phyloP scores from a whole-genome alignment of 2,797 vertebrate species.

The Nothura maculosa region DNA sequence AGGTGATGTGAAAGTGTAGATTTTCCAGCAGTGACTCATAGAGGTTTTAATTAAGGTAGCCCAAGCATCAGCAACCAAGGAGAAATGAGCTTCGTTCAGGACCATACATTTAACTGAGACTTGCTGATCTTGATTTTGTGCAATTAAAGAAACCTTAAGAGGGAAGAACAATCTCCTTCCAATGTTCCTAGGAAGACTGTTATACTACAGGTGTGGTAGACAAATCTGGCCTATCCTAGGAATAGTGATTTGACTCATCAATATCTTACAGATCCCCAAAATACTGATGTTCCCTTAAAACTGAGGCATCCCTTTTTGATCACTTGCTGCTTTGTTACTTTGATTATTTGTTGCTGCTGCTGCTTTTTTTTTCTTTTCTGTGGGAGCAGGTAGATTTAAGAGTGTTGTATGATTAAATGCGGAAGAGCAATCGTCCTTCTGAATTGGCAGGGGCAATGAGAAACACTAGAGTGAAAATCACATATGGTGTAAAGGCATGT shows the following conservation, averaged over 20 bases:
- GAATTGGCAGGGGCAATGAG: not conserved
- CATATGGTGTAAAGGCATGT: not conserved
- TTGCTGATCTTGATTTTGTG: not conserved
- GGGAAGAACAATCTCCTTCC: not conserved
- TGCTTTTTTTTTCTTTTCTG: too few relatives aligned
- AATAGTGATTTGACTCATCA: too few relatives aligned
- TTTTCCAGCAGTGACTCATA: not conserved
- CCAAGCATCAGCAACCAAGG: rapidly evolving
- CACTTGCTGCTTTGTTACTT: not conserved
- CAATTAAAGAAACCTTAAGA: not conserved
- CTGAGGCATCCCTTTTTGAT: not conserved
- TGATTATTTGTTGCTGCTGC: not conserved
- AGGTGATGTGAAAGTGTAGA: not conserved
- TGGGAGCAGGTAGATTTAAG: not conserved
- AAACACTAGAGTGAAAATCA: not conserved
- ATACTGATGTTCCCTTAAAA: not conserved
- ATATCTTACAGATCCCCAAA: not conserved
- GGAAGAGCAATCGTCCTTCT: not conserved
- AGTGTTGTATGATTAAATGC: not conserved
- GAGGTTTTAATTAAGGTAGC: not conserved
- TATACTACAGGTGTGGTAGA: not conserved
- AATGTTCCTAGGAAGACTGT: not conserved
- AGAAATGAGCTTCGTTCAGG: not conserved
- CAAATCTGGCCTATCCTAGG: not conserved
- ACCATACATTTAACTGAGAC: not conserved